Conservation (phyloP, 2,797 vertebrate species). For the Sylvia borin region DNA sequence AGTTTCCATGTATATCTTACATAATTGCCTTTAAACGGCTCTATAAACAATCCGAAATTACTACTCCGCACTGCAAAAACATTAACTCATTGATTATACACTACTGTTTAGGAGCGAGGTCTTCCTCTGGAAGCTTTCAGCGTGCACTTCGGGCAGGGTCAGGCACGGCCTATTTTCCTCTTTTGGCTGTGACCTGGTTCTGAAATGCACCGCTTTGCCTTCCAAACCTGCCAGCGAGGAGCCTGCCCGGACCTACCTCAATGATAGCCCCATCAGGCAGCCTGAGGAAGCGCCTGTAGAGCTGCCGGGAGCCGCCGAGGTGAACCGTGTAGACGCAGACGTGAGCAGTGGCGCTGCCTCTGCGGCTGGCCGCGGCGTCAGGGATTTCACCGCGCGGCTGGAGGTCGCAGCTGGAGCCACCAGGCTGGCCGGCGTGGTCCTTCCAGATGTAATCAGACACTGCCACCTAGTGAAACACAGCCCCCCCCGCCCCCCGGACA, state of each 20-base stretch:
- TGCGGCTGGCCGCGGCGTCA: not conserved
- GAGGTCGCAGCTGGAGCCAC: conserved; percentile 66
- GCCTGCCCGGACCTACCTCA: conserved; percentile 80
- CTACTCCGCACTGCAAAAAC: not conserved
- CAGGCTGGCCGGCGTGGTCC: conserved; percentile 60
- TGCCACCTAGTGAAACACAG: conserved; percentile 84
- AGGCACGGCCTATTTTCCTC: not conserved
- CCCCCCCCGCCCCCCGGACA: conserved; percentile 18
- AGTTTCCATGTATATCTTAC: not conserved
- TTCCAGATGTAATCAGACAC: conserved; percentile 91
- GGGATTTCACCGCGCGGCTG: conserved; percentile 16
- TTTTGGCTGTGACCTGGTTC: not conserved
- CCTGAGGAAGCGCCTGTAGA: conserved; percentile 88
- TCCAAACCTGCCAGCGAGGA: not conserved
- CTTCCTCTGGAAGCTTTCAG: not conserved
- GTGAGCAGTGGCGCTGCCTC: conserved; percentile 77
- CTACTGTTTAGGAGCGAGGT: not conserved
- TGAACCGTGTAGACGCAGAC: conserved; percentile 84
- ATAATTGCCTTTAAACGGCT: conserved; percentile 14
- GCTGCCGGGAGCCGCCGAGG: conserved; percentile 81
- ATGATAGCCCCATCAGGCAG: conserved; percentile 86
- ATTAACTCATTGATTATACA: conserved; percentile 1
- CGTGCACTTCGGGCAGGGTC: not conserved
- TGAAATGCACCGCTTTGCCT: not conserved
- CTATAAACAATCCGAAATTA: conserved; percentile 11